Conservation (phyloP, 2,797 vertebrate species). For the Anguilla megastoma region DNA sequence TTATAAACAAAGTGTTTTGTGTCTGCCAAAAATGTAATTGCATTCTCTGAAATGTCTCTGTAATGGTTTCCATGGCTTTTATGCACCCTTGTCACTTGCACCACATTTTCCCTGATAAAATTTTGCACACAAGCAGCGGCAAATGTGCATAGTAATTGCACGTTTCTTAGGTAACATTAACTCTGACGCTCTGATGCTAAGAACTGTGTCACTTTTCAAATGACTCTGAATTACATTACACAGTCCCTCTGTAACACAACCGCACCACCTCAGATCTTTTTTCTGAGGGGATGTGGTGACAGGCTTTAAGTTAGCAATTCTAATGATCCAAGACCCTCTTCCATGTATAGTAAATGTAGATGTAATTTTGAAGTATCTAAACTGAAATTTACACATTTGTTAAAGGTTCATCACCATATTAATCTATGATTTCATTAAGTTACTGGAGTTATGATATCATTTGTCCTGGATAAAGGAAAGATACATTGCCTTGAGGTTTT, state of each 20-base stretch:
- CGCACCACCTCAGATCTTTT: background rate
- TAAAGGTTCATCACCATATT: background rate
- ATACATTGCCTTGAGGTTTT: background rate
- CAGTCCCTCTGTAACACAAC: constrained; percentile 1
- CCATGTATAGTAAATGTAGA: background rate
- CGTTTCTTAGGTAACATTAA: constrained; percentile 10
- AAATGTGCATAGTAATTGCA: background rate
- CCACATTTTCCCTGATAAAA: background rate
- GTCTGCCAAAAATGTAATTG: background rate
- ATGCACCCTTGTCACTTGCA: background rate
- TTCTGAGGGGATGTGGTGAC: constrained; percentile 2
- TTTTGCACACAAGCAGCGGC: background rate
- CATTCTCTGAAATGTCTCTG: background rate
- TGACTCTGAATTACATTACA: constrained; percentile 22
- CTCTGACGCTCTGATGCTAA: background rate
- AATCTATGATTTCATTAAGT: background rate
- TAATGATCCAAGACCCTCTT: background rate
- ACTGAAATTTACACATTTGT: background rate
- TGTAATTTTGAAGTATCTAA: background rate
- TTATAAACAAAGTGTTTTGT: background rate
- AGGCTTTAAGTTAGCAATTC: constrained; percentile 17
- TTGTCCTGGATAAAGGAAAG: background rate
- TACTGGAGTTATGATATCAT: background rate
- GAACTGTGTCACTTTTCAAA: constrained; percentile 21
- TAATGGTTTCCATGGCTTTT: background rate